phyloP scores from a whole-genome alignment of 2,888 invertebrate genomes.

The Meteorus colon region DNA sequence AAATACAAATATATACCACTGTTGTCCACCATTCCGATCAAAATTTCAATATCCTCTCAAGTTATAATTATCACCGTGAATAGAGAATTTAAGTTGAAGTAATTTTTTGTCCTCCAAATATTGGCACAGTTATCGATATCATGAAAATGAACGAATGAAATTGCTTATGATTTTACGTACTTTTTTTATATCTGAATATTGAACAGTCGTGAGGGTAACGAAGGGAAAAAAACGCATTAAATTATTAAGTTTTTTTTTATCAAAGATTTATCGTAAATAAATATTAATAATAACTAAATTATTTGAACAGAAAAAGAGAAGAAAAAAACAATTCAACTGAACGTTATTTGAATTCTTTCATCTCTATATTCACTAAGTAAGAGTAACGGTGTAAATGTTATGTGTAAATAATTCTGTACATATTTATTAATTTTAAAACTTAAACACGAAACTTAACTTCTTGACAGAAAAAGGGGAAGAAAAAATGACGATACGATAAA shows the following conservation, averaged over 20 bases:
- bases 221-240: slow-evolving; percentile 36
- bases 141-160: not conserved
- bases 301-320: slow-evolving; percentile 53
- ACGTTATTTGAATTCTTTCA: slow-evolving; percentile 50
- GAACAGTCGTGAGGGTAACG: slow-evolving; percentile 23
- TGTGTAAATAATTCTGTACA: slow-evolving; percentile 54
- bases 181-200: slow-evolving; percentile 44
- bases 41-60: slow-evolving; percentile 29
- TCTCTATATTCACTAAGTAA: slow-evolving; percentile 39
- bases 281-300: slow-evolving; percentile 65
- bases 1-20: slow-evolving; percentile 12
- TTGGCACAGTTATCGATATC: not conserved
- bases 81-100: not conserved
- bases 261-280: slow-evolving; percentile 66
- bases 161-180: slow-evolving; percentile 29
- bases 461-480: slow-evolving; percentile 36
- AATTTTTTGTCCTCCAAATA: not conserved
- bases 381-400: slow-evolving; percentile 51
- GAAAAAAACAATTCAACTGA: slow-evolving; percentile 46
- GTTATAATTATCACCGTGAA: not conserved
- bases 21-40: slow-evolving; percentile 19
- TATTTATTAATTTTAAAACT: slow-evolving; percentile 46
- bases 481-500: slow-evolving; percentile 43
- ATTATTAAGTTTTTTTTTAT: slow-evolving; percentile 58
- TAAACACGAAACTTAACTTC: slow-evolving; percentile 38